phyloP scores from a whole-genome alignment of 2,888 invertebrate species.

The Aelia acuminata region DNA sequence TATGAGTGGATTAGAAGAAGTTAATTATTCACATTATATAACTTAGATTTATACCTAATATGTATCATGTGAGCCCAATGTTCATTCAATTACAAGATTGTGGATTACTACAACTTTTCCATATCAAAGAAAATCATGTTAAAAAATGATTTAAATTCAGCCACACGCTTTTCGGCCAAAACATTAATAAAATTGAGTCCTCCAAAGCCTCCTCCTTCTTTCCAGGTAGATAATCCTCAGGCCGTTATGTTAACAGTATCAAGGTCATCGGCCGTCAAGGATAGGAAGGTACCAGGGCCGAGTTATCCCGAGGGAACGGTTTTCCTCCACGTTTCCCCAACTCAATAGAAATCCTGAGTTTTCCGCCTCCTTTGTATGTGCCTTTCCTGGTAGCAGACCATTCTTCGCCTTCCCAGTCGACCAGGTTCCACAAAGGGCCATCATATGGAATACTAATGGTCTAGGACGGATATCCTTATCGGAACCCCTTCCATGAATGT shows the following conservation, averaged over 20 bases:
- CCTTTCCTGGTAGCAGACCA: conserved; percentile 3
- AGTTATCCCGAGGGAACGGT: background rate
- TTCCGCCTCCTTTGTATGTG: conserved; percentile 28
- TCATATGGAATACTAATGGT: background rate
- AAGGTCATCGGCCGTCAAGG: background rate
- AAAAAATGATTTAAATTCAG: too few relatives aligned
- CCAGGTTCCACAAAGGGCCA: conserved; percentile 4
- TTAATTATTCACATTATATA: too few relatives aligned
- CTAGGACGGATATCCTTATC: conserved; percentile 45
- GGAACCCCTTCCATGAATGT: conserved; percentile 24
- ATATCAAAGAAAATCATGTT: too few relatives aligned
- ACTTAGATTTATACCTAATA: too few relatives aligned
- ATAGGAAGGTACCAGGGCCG: background rate
- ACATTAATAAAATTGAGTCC: background rate
- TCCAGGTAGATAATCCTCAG: background rate
- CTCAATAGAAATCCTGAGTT: background rate
- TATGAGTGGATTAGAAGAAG: too few relatives aligned
- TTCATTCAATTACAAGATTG: too few relatives aligned
- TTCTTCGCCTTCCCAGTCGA: conserved; percentile 5
- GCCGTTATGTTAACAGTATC: conserved; percentile 32
- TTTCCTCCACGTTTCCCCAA: background rate
- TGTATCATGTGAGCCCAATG: too few relatives aligned
- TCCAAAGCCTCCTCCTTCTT: background rate
- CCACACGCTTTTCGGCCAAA: background rate
- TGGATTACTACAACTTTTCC: too few relatives aligned